Evolutionary conservation across 2,888 invertebrate genomes (phyloP).

Genomic region (Adelphocoris suturalis): DNA sequence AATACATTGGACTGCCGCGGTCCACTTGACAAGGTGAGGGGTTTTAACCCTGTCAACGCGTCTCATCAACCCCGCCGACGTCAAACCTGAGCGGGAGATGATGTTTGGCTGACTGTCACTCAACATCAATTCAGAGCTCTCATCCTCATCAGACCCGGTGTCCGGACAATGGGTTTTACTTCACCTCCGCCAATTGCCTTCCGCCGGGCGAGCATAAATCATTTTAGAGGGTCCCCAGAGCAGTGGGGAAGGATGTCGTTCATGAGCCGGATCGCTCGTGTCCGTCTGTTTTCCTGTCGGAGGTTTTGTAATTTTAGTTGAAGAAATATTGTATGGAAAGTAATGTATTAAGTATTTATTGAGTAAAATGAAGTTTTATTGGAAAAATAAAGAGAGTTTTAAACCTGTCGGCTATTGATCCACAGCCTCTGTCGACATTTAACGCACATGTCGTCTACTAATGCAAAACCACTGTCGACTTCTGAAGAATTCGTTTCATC

Average conservation of each 20-base stretch:
- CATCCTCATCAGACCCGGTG: constrained; percentile 1
- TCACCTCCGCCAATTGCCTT: constrained; percentile 54
- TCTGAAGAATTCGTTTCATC: no score
- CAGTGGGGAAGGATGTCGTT: constrained; percentile 6
- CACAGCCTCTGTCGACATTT: no score
- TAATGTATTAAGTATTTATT: no score
- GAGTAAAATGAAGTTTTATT: neutral
- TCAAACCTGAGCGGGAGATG: neutral
- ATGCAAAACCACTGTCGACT: no score
- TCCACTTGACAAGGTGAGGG: constrained; percentile 6
- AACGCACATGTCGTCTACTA: no score
- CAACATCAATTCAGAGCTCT: constrained; percentile 29
- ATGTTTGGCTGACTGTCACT: constrained; percentile 36
- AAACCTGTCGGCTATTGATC: no score
- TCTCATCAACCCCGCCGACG: neutral
- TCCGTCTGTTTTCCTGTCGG: neutral
- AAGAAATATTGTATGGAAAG: no score
- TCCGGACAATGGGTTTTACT: constrained; percentile 44
- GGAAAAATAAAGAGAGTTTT: no score
- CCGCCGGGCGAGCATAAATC: constrained; percentile 39
- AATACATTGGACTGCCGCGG: neutral
- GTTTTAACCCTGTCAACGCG: constrained; percentile 20
- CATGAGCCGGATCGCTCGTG: neutral
- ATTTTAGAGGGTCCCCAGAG: constrained; percentile 28
- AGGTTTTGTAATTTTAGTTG: no score